Percentiles rank a stretch among this genome's conserved stretches.
Evolutionary conservation across 2,797 vertebrate species (phyloP).

Genomic region (Sandelia bainsii): DNA sequence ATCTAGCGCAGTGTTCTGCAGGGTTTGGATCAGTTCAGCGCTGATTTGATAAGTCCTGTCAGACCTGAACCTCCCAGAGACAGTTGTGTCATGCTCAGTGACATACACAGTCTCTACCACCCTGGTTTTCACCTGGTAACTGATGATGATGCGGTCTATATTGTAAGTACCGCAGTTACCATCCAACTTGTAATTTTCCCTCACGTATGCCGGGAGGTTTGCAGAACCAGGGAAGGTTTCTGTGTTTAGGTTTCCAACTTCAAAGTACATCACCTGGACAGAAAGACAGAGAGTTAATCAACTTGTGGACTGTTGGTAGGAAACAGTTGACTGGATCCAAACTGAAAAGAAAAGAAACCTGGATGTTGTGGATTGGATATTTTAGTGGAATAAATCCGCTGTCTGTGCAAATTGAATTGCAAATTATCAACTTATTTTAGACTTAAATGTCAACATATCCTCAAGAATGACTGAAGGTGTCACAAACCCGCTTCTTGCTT

Average conservation of each 20-base stretch:
- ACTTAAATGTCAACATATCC: too few species aligned
- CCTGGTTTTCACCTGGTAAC: slow-evolving; percentile 27
- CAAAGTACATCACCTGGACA: slow-evolving; percentile 49
- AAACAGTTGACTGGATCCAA: neutral
- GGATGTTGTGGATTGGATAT: neutral
- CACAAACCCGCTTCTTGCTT: slow-evolving; percentile 28
- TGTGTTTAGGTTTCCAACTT: slow-evolving; percentile 65
- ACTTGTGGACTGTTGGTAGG: neutral
- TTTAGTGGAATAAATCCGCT: too few species aligned
- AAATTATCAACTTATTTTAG: too few species aligned
- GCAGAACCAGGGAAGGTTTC: slow-evolving; percentile 36
- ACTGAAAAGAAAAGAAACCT: neutral
- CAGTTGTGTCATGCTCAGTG: slow-evolving; percentile 33
- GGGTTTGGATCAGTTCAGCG: slow-evolving; percentile 42
- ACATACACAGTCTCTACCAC: slow-evolving; percentile 55
- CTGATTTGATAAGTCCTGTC: slow-evolving; percentile 46
- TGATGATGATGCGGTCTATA: slow-evolving; percentile 65
- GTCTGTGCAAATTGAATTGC: too few species aligned
- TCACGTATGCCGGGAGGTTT: slow-evolving; percentile 57
- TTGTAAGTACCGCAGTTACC: slow-evolving; percentile 22
- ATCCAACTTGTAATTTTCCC: slow-evolving; percentile 27
- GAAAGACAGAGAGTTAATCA: neutral
- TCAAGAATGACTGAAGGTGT: too few species aligned
- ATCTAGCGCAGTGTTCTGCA: slow-evolving; percentile 48
- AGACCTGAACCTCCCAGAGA: slow-evolving; percentile 37